Evolutionary conservation across 2,113 vertebrate genomes (phyloP).

Genomic region (Crypturellus undulatus): DNA sequence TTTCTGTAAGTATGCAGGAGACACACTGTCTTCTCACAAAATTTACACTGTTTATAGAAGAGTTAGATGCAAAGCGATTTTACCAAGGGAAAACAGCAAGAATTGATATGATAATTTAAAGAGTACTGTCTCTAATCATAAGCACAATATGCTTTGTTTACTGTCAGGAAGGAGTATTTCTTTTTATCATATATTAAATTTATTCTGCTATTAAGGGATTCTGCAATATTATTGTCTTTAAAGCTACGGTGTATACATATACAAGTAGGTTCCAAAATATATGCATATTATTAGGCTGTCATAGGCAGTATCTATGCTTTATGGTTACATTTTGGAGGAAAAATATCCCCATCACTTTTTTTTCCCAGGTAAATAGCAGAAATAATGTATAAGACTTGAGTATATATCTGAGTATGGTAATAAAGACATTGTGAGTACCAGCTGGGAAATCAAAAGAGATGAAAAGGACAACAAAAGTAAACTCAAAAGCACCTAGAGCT

Average conservation of each 20-base stretch:
- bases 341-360: neutral
- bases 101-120: neutral
- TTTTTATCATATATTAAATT: neutral
- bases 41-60: neutral
- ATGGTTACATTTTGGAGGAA: neutral
- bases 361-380: conserved; percentile 71
- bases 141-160: neutral
- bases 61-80: neutral
- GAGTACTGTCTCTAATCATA: neutral
- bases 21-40: neutral
- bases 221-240: neutral
- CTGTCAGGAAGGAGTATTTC: neutral
- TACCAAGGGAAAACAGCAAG: neutral
- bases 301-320: neutral
- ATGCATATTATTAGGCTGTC: neutral
- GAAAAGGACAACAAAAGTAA: conserved; percentile 86
- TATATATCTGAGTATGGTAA: conserved; percentile 81
- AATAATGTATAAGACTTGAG: conserved; percentile 82
- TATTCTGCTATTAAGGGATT: neutral
- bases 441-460: conserved; percentile 84
- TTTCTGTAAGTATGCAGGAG: neutral
- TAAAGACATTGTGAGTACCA: conserved; percentile 74
- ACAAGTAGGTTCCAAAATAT: neutral
- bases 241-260: neutral
- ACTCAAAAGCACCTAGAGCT: neutral